Percentiles rank a stretch among this genome's conserved stretches.
Conservation (phyloP, 2,888 invertebrate species). For the Chirona hameri region DNA sequence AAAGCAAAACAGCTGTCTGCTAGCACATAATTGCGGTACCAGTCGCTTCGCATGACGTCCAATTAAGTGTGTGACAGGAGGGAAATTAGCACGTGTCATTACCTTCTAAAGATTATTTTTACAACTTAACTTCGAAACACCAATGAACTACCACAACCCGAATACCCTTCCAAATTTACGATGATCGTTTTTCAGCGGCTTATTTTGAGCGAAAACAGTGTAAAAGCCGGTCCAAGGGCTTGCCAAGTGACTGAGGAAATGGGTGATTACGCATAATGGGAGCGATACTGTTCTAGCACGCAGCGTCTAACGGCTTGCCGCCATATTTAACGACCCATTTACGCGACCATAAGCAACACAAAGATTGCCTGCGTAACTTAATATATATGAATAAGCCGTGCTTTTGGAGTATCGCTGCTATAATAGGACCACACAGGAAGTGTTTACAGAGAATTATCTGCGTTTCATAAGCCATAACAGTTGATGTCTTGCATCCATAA, state of each 20-base stretch:
- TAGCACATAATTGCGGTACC: too few species aligned
- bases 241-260: neutral
- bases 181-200: neutral
- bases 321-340: conserved; percentile 7
- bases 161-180: neutral
- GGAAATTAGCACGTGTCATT: too few species aligned
- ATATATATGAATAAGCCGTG: neutral
- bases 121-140: too few species aligned
- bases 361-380: neutral
- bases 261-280: neutral
- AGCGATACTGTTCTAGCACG: neutral
- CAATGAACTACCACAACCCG: too few species aligned
- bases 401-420: neutral
- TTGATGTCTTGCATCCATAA: too few species aligned
- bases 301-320: neutral
- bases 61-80: too few species aligned
- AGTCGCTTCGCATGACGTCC: too few species aligned
- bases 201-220: neutral
- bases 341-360: neutral
- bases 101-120: too few species aligned
- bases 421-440: too few species aligned
- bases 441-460: too few species aligned
- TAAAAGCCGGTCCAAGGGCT: neutral
- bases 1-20: too few species aligned
- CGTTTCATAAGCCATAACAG: too few species aligned